Conservation (phyloP, 2,888 invertebrate genomes). For the Sericinus montela region DNA sequence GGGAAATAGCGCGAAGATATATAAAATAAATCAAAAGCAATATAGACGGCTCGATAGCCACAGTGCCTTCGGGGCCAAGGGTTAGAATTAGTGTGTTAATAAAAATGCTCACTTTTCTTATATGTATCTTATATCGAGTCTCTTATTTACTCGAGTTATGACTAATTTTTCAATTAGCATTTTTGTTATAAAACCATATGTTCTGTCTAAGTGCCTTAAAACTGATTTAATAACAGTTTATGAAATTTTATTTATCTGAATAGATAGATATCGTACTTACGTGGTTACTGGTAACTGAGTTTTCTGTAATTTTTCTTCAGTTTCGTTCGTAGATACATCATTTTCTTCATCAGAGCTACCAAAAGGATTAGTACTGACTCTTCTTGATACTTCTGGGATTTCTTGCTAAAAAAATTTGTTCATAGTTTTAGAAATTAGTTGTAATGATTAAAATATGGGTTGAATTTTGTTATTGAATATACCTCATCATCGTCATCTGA, state of each 20-base stretch:
- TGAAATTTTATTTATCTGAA: background rate
- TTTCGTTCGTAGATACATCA: slow-evolving; percentile 50
- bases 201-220: too few species aligned
- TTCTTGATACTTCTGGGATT: slow-evolving; percentile 41
- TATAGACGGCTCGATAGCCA: too few species aligned
- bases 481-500: slow-evolving; percentile 81
- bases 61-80: too few species aligned
- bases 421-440: slow-evolving; percentile 1
- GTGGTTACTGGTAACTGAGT: slow-evolving; percentile 42
- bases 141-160: too few species aligned
- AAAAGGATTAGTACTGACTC: slow-evolving; percentile 82
- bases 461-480: slow-evolving; percentile 16
- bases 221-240: too few species aligned
- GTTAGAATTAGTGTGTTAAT: too few species aligned
- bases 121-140: too few species aligned
- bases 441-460: background rate
- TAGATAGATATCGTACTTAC: slow-evolving; percentile 32
- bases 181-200: too few species aligned
- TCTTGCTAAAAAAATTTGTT: slow-evolving; percentile 40
- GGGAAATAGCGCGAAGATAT: too few species aligned
- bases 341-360: slow-evolving; percentile 83
- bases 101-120: too few species aligned
- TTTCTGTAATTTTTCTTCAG: slow-evolving; percentile 35
- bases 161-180: too few species aligned
- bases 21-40: too few species aligned